Evolutionary conservation across 2,797 vertebrate species (phyloP).

Genomic region (Eulemur rubriventer): DNA sequence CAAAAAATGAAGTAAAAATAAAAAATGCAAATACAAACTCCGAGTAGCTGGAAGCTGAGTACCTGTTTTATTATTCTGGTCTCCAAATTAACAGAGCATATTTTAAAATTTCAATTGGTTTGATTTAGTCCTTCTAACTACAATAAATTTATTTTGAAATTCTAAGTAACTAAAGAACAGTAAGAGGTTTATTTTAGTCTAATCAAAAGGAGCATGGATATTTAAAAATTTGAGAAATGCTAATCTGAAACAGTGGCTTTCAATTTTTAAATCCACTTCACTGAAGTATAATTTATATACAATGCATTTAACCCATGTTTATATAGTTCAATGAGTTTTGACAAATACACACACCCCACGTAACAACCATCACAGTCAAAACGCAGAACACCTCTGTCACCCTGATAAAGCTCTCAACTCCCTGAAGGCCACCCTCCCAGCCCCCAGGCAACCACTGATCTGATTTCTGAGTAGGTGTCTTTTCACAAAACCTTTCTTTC

Average conservation of each 20-base stretch:
- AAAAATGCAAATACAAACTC: background rate
- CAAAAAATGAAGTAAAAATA: background rate
- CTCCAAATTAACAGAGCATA: background rate
- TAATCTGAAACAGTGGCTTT: constrained; percentile 22
- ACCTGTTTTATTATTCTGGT: constrained; percentile 15
- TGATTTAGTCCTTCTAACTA: background rate
- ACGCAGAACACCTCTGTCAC: background rate
- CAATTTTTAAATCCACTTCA: background rate
- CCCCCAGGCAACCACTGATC: background rate
- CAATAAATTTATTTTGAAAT: constrained; percentile 38
- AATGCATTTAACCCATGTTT: background rate
- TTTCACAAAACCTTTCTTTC: background rate
- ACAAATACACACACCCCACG: background rate
- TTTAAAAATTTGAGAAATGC: constrained; percentile 10
- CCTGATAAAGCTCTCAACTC: background rate
- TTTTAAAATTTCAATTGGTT: background rate
- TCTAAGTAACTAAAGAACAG: background rate
- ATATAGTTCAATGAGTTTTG: background rate
- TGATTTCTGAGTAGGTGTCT: background rate
- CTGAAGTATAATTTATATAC: background rate
- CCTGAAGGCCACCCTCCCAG: background rate
- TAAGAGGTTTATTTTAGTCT: background rate
- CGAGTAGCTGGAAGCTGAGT: background rate
- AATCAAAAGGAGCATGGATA: background rate
- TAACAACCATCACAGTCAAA: background rate